phyloP scores from a whole-genome alignment of 2,888 invertebrate species.

The Drosophila dives region DNA sequence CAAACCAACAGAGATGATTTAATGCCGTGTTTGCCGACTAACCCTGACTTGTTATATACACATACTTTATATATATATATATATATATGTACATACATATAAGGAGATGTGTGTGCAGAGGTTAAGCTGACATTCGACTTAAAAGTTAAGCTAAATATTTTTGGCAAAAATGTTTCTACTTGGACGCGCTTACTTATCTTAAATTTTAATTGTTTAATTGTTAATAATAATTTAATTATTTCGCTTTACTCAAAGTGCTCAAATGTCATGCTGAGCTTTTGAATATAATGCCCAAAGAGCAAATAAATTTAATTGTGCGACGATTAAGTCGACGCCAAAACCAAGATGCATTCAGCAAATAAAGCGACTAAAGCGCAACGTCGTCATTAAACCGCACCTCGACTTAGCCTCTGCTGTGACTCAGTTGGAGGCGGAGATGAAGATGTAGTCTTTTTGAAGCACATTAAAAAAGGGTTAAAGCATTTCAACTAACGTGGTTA shows the following conservation, averaged over 20 bases:
- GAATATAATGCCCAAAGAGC: constrained; percentile 62
- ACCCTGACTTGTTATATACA: constrained; percentile 27
- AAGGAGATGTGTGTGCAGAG: constrained; percentile 31
- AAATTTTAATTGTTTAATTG: constrained; percentile 61
- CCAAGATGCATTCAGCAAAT: constrained; percentile 56
- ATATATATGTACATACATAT: neutral
- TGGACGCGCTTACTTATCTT: constrained; percentile 54
- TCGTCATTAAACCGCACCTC: constrained; percentile 50
- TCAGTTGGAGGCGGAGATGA: constrained; percentile 20
- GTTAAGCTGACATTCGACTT: constrained; percentile 56
- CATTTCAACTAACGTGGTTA: neutral
- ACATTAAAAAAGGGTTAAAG: constrained; percentile 22
- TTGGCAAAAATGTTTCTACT: constrained; percentile 62
- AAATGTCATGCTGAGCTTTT: constrained; percentile 60
- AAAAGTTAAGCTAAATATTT: constrained; percentile 21
- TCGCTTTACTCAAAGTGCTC: constrained; percentile 31
- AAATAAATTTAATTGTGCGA: constrained; percentile 72
- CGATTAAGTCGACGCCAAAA: constrained; percentile 54
- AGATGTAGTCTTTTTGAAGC: constrained; percentile 2
- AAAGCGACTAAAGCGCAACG: constrained; percentile 44
- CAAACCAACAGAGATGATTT: constrained; percentile 21
- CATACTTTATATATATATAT: neutral
- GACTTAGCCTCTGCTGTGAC: constrained; percentile 30
- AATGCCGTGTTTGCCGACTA: constrained; percentile 33
- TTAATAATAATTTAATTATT: constrained; percentile 57